Evolutionary conservation across 2,113 vertebrate genomes (phyloP), one percentile per base, ranked within the genome.

Genomic region (Cairina moschata): DNA sequence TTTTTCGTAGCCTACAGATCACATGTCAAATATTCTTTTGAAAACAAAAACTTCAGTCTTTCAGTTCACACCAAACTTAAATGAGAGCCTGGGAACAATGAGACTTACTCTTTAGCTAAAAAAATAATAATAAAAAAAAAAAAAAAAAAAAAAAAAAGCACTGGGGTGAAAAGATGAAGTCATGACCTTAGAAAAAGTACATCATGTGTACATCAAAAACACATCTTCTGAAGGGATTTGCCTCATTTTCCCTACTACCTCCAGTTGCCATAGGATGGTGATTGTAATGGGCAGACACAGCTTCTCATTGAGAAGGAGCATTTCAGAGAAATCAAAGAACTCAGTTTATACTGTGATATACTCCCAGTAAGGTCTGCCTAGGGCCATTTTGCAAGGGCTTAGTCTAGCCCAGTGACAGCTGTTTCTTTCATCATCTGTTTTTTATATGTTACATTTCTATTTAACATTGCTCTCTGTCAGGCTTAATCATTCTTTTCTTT

Each of bases 351-450:
- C 31, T 34, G 32, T 67, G n/a, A 13, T 17, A 42, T 32, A 66
- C 20, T 44, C 29, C 23, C 40, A 73, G 29, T 17, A 77, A 74
- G 60, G 10, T 60, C 75, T 93, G 82, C 36, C 68, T 86, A 36
- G 21, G 68, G 59, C 55, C 1, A 0, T 74, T 90, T 65, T 80
- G 31, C 46, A 88, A 90, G 59, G 63, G 15, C 25, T 82, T 80
- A 68, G 31, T 73, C 36, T 54, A 91, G 59, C 59, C 29, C 71
- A 81, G 46, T 59, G 75, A 83, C 79, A 94, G 72, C 72, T 95
- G 76, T 83, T 95, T 91, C 87, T 88, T 91, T 86, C 88, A 90
- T 80, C 55, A 91, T 93, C 48, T 79, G 20, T 8, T 80, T 93
- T 89, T 83, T 50, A 38, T 55, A 78, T 52, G 22, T 69, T 58